Percentiles rank a stretch among this genome's conserved stretches.
Conservation (phyloP, 2,113 vertebrate genomes). For the Pyrgilauda ruficollis region DNA sequence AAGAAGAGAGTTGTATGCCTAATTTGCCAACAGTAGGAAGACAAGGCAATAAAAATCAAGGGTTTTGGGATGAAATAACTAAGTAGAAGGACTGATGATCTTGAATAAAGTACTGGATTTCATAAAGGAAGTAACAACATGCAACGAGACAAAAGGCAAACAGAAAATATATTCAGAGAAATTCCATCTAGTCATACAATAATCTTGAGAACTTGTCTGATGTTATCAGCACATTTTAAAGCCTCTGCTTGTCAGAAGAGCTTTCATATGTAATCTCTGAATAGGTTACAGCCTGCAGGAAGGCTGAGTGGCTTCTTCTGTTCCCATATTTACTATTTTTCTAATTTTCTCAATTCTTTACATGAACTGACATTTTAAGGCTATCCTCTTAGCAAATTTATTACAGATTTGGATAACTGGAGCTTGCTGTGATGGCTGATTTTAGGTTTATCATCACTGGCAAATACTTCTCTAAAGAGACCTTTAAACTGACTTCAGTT, state of each 20-base stretch:
- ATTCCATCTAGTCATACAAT: not conserved
- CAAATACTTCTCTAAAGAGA: not conserved
- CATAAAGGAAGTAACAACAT: not conserved
- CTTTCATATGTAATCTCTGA: not conserved
- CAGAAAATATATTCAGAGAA: not conserved
- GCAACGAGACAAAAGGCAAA: not conserved
- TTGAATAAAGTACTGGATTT: not conserved
- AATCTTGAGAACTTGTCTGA: not conserved
- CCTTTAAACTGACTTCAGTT: not conserved
- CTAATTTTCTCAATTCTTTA: not conserved
- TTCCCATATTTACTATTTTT: not conserved
- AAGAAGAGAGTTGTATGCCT: not conserved
- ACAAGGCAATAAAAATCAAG: not conserved
- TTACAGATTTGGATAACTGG: not conserved
- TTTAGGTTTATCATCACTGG: not conserved
- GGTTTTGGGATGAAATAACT: not conserved
- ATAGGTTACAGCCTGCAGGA: not conserved
- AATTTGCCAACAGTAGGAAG: not conserved
- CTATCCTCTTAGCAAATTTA: not conserved
- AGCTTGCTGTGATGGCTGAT: not conserved
- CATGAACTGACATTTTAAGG: slow-evolving; percentile 18
- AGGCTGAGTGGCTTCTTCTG: not conserved
- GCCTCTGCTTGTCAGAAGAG: not conserved
- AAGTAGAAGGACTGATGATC: not conserved
- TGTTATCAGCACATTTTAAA: not conserved